A percentile compares a stretch with the other conserved stretches of the same genome.
These are phyloP conservation scores for Rhadinocentrus ornatus DNA, from an alignment of 2,797 vertebrate genomes.

Conservation along the genomic window DNA sequence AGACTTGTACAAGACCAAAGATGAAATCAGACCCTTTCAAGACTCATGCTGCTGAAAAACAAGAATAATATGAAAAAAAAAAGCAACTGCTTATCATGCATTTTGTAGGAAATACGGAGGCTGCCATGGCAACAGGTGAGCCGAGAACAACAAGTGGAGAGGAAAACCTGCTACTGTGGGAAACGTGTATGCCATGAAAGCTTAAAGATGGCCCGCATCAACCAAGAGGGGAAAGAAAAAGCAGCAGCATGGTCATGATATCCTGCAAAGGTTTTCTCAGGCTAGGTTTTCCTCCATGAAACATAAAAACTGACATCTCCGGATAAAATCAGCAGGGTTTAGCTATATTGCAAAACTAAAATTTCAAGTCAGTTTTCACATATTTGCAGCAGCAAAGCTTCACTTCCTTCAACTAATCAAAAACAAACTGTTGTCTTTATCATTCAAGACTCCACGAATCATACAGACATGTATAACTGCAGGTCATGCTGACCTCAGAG, in stretches of 20 bases:
- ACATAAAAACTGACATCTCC: no score
- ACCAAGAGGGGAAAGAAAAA: not conserved
- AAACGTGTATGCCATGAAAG: conserved; percentile 15
- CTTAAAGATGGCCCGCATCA: not conserved
- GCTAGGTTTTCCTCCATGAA: not conserved
- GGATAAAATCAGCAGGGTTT: no score
- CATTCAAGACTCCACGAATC: not conserved
- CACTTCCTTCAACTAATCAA: conserved; percentile 10
- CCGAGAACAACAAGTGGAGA: conserved; percentile 32
- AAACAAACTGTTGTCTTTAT: conserved; percentile 9
- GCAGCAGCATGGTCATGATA: no score
- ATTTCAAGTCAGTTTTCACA: not conserved
- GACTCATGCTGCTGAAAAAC: not conserved
- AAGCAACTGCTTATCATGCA: not conserved
- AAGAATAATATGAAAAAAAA: not conserved
- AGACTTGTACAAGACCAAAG: no score
- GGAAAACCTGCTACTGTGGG: conserved; percentile 1
- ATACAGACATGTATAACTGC: not conserved
- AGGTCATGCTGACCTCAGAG: conserved; percentile 35
- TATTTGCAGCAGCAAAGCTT: not conserved
- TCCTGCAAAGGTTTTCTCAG: not conserved
- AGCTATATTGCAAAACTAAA: not conserved
- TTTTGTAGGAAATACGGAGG: conserved; percentile 11
- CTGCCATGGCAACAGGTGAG: conserved; percentile 58
- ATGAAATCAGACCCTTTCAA: no score